These are phyloP conservation scores for Austrofundulus limnaeus DNA, from an alignment of 2,113 vertebrate genomes.

Conservation along the genomic window DNA sequence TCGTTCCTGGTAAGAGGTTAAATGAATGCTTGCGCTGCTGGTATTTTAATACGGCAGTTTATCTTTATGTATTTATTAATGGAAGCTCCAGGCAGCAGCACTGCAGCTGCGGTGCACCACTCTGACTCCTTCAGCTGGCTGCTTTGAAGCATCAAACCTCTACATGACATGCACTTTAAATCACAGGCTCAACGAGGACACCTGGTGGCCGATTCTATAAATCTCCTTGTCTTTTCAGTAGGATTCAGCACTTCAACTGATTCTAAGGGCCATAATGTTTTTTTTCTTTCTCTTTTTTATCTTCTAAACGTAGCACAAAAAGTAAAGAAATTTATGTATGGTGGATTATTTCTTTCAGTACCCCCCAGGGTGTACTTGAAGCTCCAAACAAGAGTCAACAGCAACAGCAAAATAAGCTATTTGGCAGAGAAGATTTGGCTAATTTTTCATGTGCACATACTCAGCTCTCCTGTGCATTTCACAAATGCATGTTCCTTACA, in stretches of 20 bases:
- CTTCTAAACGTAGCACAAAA: too few relatives aligned
- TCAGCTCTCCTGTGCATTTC: too few relatives aligned
- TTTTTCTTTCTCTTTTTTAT: too few relatives aligned
- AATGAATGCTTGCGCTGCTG: not conserved
- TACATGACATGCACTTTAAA: conserved; percentile 44
- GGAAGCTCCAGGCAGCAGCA: conserved; percentile 1
- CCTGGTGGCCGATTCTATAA: conserved; percentile 41
- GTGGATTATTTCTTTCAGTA: too few relatives aligned
- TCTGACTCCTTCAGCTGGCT: conserved; percentile 25
- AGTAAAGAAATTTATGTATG: too few relatives aligned
- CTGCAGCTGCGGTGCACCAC: conserved; percentile 48
- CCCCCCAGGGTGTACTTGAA: too few relatives aligned
- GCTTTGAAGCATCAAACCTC: conserved; percentile 16
- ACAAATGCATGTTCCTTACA: too few relatives aligned
- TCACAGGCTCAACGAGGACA: conserved; percentile 43
- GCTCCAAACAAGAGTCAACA: too few relatives aligned
- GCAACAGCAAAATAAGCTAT: too few relatives aligned
- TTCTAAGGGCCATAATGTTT: too few relatives aligned
- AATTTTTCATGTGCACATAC: too few relatives aligned
- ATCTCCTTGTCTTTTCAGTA: not conserved
- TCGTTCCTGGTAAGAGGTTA: conserved; percentile 3
- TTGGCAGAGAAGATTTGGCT: too few relatives aligned
- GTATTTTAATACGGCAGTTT: not conserved
- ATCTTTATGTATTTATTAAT: not conserved
- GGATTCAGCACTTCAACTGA: not conserved